A percentile compares a stretch with the other conserved stretches of the same genome.
Conservation (phyloP, 1,140 invertebrate species). For the Rhyacophila brunnea region DNA sequence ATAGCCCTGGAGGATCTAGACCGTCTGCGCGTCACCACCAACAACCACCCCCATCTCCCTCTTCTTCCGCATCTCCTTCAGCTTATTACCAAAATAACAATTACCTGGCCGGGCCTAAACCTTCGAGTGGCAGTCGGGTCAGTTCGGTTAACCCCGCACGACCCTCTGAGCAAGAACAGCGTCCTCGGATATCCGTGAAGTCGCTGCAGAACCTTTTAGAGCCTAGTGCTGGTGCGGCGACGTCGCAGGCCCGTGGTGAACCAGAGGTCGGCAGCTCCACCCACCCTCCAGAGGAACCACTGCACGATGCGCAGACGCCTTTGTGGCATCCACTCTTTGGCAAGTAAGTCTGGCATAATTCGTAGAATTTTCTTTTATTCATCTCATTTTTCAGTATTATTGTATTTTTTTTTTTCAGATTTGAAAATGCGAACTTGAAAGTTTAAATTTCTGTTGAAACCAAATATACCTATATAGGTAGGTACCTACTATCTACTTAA, state of each 20-base stretch:
- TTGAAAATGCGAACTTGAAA: too few relatives aligned
- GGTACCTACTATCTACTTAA: too few relatives aligned
- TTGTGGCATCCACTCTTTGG: slow-evolving; percentile 54
- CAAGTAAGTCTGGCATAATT: slow-evolving; percentile 46
- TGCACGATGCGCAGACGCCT: slow-evolving; percentile 48
- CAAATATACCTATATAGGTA: too few relatives aligned
- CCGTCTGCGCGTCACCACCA: slow-evolving; percentile 40
- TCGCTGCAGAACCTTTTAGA: slow-evolving; percentile 60
- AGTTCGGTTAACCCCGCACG: slow-evolving; percentile 9
- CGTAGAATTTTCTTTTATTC: slow-evolving; percentile 13
- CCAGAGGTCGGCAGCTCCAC: slow-evolving; percentile 61
- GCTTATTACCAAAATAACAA: slow-evolving; percentile 50
- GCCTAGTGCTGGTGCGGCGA: slow-evolving; percentile 36
- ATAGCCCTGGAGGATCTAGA: slow-evolving; percentile 39
- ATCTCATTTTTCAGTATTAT: too few relatives aligned
- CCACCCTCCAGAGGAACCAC: slow-evolving; percentile 44
- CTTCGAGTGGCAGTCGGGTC: slow-evolving; percentile 38
- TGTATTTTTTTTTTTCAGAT: too few relatives aligned
- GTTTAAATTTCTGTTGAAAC: too few relatives aligned
- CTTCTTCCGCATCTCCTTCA: slow-evolving; percentile 39
- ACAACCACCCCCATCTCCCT: slow-evolving; percentile 38
- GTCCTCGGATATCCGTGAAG: slow-evolving; percentile 59
- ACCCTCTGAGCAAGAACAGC: slow-evolving; percentile 41
- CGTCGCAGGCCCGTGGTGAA: slow-evolving; percentile 28
- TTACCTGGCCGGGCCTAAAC: slow-evolving; percentile 46